Base-by-base conservation (phyloP, 2,797 vertebrate species). In the Dromococcyx pavoninus region DNA sequence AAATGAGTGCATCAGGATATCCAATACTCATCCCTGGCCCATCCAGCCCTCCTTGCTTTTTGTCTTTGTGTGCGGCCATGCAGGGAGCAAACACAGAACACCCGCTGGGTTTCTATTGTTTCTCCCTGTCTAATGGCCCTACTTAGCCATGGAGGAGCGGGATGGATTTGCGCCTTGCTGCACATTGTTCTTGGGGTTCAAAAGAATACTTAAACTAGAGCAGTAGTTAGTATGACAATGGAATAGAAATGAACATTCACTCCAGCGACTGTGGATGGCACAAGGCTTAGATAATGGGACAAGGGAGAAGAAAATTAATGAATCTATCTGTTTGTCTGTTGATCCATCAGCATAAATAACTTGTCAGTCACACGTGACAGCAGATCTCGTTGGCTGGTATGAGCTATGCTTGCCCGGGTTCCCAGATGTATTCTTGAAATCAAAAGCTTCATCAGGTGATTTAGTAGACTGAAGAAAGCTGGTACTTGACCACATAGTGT, bases 181-280 rank as follows among this genome's bases (percentile, higher is more conserved):
- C 91, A 79, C 96, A 96, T 95, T 96, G 94, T 96, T 96, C 94
- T 94, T 94, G 80, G 73, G 83, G 88, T 94, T 96, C 91, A 96
- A 96, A 96, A 96, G 91, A 96, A 96, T 93, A 95, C 94, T 96
- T 93, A 96, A 96, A 95, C 89, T 94, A 76, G 94, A 96, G 93
- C 94, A 93, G 91, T 90, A 95, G 94, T 95, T 94, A 94, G 92
- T 86, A 71, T 95, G 93, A 93, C 96, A 94, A 92, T 93, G 80
- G 83, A 91, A 96, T 76, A 89, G 88, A 94, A 96, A 95, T 96
- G 95, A 97, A 96, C 94, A 95, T 88, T 94, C 89, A 93, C 83
- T 88, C 60, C 86, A 79, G 88, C 43, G 88, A 67, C 87, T 96
- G 64, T 50, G 88, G 92, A 96, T 94, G 86, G 79, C 91, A 96